Evolutionary conservation across 1,140 invertebrate genomes (phyloP).

Genomic region (Drosophila mayri): DNA sequence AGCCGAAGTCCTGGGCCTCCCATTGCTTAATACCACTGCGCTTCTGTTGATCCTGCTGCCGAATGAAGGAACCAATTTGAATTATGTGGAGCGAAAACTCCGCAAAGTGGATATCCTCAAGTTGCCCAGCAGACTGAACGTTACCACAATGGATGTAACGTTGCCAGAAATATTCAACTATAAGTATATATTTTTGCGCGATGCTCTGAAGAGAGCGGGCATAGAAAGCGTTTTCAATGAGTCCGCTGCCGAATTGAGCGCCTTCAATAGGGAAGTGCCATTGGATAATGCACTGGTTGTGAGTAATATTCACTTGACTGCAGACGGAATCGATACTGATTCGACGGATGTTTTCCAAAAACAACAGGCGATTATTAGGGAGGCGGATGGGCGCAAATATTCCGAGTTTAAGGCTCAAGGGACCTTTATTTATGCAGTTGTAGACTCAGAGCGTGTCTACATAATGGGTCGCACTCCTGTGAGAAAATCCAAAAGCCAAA

Average conservation of each 20-base stretch:
- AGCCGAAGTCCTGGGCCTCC: slow-evolving; percentile 2
- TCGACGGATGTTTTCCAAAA: too few species aligned
- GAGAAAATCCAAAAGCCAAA: neutral
- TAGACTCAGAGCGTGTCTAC: slow-evolving; percentile 14
- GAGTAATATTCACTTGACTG: neutral
- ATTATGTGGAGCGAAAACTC: neutral
- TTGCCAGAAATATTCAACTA: neutral
- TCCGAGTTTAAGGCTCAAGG: neutral
- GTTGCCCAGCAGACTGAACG: neutral
- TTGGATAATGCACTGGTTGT: neutral
- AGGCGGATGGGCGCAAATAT: accelerated
- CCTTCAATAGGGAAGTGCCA: neutral
- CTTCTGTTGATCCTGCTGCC: slow-evolving; percentile 9
- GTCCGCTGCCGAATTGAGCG: neutral
- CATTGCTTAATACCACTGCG: neutral
- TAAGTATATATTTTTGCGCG: neutral
- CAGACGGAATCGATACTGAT: neutral
- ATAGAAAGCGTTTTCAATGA: neutral
- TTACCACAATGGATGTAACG: neutral
- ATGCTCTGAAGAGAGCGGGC: neutral
- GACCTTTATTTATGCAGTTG: slow-evolving; percentile 12
- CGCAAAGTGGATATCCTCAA: slow-evolving; percentile 5
- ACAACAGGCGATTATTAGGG: neutral
- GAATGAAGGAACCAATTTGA: too few species aligned
- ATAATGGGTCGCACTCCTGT: neutral